Conservation (phyloP, 2,113 vertebrate genomes). For the Eudyptes chrysolophus region DNA sequence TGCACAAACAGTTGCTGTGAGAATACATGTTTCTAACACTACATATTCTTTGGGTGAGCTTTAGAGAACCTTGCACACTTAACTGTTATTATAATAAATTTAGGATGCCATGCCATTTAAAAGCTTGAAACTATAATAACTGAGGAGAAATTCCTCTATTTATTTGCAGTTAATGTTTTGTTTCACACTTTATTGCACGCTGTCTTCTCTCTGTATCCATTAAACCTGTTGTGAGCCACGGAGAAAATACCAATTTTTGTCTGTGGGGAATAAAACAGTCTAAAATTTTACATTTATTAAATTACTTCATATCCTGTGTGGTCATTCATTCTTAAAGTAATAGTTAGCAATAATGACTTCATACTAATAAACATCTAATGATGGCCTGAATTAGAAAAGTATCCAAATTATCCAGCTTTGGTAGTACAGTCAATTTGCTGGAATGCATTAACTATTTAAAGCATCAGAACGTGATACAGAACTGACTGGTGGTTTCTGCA, state of each 20-base stretch:
- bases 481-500: not conserved
- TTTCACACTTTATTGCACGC: constrained; percentile 53
- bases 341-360: constrained; percentile 55
- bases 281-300: constrained; percentile 55
- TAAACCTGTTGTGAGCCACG: constrained; percentile 42
- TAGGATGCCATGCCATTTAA: not conserved
- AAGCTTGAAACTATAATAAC: constrained; percentile 30
- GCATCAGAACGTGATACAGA: not conserved
- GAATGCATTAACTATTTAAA: constrained; percentile 44
- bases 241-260: constrained; percentile 43
- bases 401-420: constrained; percentile 51
- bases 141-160: constrained; percentile 36
- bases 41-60: not conserved
- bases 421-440: constrained; percentile 25
- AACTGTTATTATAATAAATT: not conserved
- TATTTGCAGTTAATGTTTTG: constrained; percentile 55
- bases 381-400: constrained; percentile 32
- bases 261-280: constrained; percentile 29
- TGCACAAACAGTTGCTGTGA: not conserved
- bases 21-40: not conserved
- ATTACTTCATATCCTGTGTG: constrained; percentile 30
- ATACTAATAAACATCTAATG: constrained; percentile 57
- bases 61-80: not conserved
- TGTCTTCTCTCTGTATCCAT: constrained; percentile 17
- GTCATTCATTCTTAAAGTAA: constrained; percentile 57